Evolutionary conservation across 2,888 invertebrate species (phyloP).

Genomic region (Aricia artaxerxes): DNA sequence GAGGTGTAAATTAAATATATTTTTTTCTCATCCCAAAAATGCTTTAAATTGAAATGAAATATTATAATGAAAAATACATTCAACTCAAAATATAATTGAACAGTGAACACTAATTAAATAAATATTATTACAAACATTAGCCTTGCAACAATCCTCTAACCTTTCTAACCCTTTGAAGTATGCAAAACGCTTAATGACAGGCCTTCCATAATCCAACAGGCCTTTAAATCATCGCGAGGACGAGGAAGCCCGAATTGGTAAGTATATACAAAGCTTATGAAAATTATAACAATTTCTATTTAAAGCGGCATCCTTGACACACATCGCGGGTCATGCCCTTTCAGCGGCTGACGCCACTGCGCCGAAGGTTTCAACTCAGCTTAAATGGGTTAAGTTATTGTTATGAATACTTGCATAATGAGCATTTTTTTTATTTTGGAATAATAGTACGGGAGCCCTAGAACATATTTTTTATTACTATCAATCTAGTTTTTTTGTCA

Average conservation of each 20-base stretch:
- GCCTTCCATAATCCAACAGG: not conserved
- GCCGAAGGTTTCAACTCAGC: constrained; percentile 53
- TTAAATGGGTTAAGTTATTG: constrained; percentile 18
- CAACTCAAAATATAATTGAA: no score
- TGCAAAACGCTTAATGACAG: not conserved
- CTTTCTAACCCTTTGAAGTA: not conserved
- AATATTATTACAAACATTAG: no score
- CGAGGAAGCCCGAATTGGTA: not conserved
- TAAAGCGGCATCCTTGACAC: constrained; percentile 67
- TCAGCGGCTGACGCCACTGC: constrained; percentile 46
- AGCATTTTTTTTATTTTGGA: not conserved
- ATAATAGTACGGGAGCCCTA: not conserved
- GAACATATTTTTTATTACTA: no score
- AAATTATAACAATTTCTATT: constrained; percentile 50
- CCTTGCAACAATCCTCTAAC: no score
- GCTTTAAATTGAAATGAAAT: no score
- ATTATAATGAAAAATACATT: no score
- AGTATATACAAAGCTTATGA: not conserved
- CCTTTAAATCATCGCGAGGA: not conserved
- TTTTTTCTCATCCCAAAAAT: no score
- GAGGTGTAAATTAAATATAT: no score
- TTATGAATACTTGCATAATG: not conserved
- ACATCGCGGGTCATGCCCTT: constrained; percentile 65
- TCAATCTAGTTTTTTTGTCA: no score
- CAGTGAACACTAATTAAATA: no score